Conservation (phyloP, 2,888 invertebrate genomes). For the Andrena flavipes region DNA sequence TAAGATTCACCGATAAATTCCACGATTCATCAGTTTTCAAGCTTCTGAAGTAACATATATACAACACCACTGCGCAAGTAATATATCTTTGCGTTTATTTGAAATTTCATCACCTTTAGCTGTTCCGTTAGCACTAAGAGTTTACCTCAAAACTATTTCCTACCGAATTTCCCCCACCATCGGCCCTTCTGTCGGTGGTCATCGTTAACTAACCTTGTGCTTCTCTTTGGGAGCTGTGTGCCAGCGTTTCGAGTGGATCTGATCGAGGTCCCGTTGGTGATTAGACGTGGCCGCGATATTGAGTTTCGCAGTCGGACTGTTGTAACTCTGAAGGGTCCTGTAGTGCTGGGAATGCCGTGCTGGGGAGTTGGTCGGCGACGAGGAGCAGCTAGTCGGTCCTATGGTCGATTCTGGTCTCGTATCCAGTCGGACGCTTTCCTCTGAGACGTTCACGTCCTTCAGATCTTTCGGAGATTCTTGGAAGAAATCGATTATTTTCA, state of each 20-base stretch:
- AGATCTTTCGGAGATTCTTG: slow-evolving; percentile 70
- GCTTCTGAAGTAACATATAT: no score
- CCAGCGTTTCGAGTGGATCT: slow-evolving; percentile 86
- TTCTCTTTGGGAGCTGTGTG: slow-evolving; percentile 88
- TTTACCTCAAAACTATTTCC: no score
- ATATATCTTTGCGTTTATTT: no score
- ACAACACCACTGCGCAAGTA: no score
- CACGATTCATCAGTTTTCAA: no score
- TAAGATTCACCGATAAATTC: no score
- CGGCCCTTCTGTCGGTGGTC: not conserved
- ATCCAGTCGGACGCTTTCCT: slow-evolving; percentile 73
- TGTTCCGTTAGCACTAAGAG: no score
- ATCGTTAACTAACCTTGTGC: slow-evolving; percentile 85
- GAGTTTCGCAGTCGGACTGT: slow-evolving; percentile 77
- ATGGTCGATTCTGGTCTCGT: slow-evolving; percentile 74
- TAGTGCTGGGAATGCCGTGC: slow-evolving; percentile 80
- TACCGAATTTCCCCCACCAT: no score
- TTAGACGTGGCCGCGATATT: slow-evolving; percentile 82
- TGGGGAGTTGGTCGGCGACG: slow-evolving; percentile 78
- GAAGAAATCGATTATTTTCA: slow-evolving; percentile 28
- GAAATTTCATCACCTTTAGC: no score
- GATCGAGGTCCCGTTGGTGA: slow-evolving; percentile 83
- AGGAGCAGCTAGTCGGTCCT: slow-evolving; percentile 75
- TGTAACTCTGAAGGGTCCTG: slow-evolving; percentile 80
- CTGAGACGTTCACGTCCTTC: slow-evolving; percentile 64